Conservation (phyloP, 2,888 invertebrate genomes). For the Drosophila neoperkinsi region DNA sequence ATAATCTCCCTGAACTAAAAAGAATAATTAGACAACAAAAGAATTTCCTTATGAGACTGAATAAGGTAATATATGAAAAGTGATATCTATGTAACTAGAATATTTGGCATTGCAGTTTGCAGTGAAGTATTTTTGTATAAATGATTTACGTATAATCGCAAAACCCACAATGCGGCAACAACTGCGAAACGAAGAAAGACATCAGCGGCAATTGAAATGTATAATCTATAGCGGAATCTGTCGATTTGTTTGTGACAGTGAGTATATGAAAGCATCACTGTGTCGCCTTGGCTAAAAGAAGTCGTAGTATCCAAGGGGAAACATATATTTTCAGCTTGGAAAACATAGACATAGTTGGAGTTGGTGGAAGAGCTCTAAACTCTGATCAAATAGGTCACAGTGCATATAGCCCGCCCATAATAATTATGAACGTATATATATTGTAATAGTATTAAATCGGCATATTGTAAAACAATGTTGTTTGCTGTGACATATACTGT, state of each 20-base stretch:
- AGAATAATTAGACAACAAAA: not conserved
- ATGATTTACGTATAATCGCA: not conserved
- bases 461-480: not conserved
- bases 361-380: not conserved
- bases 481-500: not conserved
- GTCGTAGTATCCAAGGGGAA: not conserved
- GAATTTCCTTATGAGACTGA: not conserved
- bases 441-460: not conserved
- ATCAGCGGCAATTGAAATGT: not conserved
- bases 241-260: not conserved
- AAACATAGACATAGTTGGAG: not conserved
- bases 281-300: not conserved
- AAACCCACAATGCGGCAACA: not conserved
- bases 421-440: not conserved
- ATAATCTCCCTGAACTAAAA: not conserved
- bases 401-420: not conserved
- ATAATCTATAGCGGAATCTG: not conserved
- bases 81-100: not conserved
- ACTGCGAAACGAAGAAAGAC: not conserved
- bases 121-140: not conserved
- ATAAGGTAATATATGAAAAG: not conserved
- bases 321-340: not conserved
- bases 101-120: not conserved
- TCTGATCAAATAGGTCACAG: not conserved
- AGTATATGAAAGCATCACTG: not conserved